Percentiles rank a stretch among this genome's conserved stretches.
Evolutionary conservation across 1,140 invertebrate species (phyloP).

Genomic region (Aphis craccivora): DNA sequence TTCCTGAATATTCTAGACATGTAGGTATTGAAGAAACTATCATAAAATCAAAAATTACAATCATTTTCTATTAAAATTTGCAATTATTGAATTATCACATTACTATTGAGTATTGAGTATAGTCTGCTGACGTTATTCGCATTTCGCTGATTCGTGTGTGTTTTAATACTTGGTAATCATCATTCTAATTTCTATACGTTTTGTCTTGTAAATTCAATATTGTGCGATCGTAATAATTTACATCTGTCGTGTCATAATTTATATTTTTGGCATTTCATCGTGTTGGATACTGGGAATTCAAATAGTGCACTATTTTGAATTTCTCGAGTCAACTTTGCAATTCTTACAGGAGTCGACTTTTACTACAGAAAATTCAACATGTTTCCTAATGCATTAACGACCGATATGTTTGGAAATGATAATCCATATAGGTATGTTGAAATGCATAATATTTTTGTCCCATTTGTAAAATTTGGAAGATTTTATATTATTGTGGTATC

Average conservation of each 20-base stretch:
- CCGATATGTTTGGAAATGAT: conserved; percentile 42
- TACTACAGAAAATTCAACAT: neutral
- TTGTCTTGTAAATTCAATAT: neutral
- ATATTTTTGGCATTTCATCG: neutral
- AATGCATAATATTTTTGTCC: neutral
- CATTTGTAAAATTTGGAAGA: too few relatives aligned
- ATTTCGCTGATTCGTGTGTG: neutral
- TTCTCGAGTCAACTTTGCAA: neutral
- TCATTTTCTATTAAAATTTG: too few relatives aligned
- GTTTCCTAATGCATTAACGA: conserved; percentile 41
- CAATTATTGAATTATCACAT: too few relatives aligned
- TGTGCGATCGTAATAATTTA: neutral
- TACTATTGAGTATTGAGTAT: too few relatives aligned
- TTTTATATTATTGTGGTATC: too few relatives aligned
- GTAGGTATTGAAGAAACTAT: too few relatives aligned
- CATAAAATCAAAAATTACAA: too few relatives aligned
- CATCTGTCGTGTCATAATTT: neutral
- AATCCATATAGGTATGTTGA: conserved; percentile 16
- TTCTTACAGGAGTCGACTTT: neutral
- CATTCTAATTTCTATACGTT: neutral
- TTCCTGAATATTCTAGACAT: neutral
- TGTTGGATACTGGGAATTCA: too few relatives aligned
- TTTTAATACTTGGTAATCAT: neutral
- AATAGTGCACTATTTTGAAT: neutral
- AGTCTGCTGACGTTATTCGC: neutral